phyloP scores from a whole-genome alignment of 2,113 vertebrate species.

The Oryctolagus cuniculus region DNA sequence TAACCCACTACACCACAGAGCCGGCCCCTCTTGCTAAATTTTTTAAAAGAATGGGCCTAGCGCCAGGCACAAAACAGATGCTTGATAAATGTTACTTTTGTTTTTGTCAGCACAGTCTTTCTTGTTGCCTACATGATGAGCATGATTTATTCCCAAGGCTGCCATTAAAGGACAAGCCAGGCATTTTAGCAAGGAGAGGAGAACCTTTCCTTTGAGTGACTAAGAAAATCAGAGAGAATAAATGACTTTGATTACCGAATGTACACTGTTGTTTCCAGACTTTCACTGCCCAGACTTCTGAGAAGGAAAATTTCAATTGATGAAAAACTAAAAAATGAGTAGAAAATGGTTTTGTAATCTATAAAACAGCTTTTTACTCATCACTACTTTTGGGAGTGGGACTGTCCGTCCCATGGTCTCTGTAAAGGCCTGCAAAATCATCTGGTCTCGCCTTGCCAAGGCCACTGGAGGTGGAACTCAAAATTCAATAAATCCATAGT shows the following conservation, averaged over 20 bases:
- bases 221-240: not conserved
- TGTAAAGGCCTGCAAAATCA: no score
- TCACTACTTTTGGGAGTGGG: not conserved
- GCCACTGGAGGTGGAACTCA: no score
- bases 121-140: conserved; percentile 21
- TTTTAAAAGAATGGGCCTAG: not conserved
- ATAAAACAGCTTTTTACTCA: not conserved
- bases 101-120: conserved; percentile 18
- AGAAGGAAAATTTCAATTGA: conserved; percentile 45
- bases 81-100: not conserved
- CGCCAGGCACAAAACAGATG: not conserved
- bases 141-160: not conserved
- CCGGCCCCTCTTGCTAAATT: no score
- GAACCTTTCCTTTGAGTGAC: conserved; percentile 33
- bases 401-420: no score
- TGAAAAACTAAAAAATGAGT: conserved; percentile 13
- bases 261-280: not conserved
- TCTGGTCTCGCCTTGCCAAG: no score
- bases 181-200: conserved; percentile 25
- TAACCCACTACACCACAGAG: no score
- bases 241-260: conserved; percentile 1
- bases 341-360: conserved; percentile 39
- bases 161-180: conserved; percentile 10
- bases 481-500: no score
- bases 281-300: not conserved